Evolutionary conservation across 2,888 invertebrate species (phyloP).

Genomic region (Parapristionchus giblindavisi): DNA sequence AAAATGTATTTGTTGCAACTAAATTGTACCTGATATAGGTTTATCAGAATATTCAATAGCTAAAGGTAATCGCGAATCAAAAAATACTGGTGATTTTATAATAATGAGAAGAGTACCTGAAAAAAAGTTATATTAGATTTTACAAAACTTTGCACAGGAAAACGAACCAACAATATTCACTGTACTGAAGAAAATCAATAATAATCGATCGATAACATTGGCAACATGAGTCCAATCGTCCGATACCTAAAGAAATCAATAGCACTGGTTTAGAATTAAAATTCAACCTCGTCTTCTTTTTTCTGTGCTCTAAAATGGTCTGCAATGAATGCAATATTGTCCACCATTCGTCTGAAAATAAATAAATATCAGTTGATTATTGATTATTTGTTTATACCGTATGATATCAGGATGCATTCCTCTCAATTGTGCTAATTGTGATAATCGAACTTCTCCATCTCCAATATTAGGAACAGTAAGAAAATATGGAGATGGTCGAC

Average conservation of each 20-base stretch:
- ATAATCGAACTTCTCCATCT: conserved; percentile 56
- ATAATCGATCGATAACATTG: conserved; percentile 66
- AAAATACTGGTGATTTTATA: conserved; percentile 59
- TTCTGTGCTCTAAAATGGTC: conserved; percentile 66
- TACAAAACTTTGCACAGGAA: not conserved
- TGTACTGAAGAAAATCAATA: conserved; percentile 64
- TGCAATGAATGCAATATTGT: conserved; percentile 68
- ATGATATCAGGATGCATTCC: conserved; percentile 69
- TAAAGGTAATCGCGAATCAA: conserved; percentile 59
- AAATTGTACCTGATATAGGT: conserved; percentile 33
- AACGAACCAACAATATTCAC: conserved; percentile 49
- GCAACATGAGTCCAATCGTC: conserved; percentile 69
- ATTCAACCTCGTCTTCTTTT: conserved; percentile 63
- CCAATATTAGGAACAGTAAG: conserved; percentile 48
- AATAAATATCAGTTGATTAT: not conserved
- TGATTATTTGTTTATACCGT: conserved; percentile 17
- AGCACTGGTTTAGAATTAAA: not conserved
- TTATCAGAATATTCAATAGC: conserved; percentile 40
- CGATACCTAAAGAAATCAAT: conserved; percentile 54
- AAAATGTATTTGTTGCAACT: not conserved
- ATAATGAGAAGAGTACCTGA: conserved; percentile 62
- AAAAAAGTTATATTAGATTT: not conserved
- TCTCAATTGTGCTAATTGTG: conserved; percentile 60
- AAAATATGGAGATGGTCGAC: conserved; percentile 66
- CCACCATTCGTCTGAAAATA: conserved; percentile 63